phyloP scores from a whole-genome alignment of 2,113 vertebrate genomes.

The Silurus asotus region DNA sequence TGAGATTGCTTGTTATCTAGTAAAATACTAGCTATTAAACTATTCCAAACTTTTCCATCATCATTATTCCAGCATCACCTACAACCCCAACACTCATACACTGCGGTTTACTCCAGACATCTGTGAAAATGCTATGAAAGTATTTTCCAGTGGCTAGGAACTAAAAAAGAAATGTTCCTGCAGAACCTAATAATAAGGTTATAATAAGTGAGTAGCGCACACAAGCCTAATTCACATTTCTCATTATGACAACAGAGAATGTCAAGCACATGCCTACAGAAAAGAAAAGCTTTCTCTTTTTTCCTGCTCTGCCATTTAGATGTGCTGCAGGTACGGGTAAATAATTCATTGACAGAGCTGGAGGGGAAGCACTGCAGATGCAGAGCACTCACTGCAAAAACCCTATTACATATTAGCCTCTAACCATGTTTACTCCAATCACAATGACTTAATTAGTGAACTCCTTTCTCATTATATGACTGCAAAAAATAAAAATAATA shows the following conservation, averaged over 20 bases:
- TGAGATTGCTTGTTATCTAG: not conserved
- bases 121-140: not conserved
- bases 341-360: slow-evolving; percentile 56
- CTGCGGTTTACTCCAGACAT: not conserved
- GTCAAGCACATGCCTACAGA: slow-evolving; percentile 27
- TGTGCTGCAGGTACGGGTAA: slow-evolving; percentile 48
- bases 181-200: slow-evolving; percentile 10
- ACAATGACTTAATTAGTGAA: slow-evolving; percentile 43
- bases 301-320: slow-evolving; percentile 42
- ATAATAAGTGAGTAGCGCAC: not conserved
- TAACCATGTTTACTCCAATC: slow-evolving; percentile 43
- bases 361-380: slow-evolving; percentile 40
- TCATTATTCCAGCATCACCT: not conserved
- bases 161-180: not conserved
- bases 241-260: slow-evolving; percentile 32
- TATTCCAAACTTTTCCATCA: not conserved
- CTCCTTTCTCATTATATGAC: slow-evolving; percentile 46
- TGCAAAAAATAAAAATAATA: not conserved
- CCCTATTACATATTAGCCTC: slow-evolving; percentile 46
- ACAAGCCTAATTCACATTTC: slow-evolving; percentile 28
- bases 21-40: not conserved
- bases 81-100: not conserved
- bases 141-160: not conserved
- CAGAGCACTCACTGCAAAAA: slow-evolving; percentile 40
- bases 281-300: slow-evolving; percentile 39